Evolutionary conservation across 2,113 vertebrate genomes (phyloP), one percentile per base, ranked within the genome.

Genomic region (Lepus europaeus): DNA sequence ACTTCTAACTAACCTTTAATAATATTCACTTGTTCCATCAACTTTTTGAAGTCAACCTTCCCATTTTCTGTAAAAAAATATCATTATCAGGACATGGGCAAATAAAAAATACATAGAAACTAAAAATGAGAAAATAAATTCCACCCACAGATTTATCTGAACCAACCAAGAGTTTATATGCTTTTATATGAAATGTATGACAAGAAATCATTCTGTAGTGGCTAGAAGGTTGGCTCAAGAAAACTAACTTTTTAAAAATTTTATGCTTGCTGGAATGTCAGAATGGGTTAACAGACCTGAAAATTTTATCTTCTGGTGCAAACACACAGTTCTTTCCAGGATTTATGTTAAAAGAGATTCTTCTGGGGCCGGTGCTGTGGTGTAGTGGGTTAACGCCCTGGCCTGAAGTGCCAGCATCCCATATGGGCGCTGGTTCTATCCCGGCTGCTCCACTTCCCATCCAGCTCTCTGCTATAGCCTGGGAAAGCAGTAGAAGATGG

Each of bases 51-150:
- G 6, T 45, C 45, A 45, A 45, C 45, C 45, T 45, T 45, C 45
- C 45, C 45, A 45, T 45, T 45, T 45, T 45, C 45, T 45, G 45
- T 45, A 45, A 45, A 45, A 45, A 45, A 39, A 45, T 45, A 45
- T 45, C 45, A 45, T 45, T 45, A 45, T 45, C 6, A 45, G 45
- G 45, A 45, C 45, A 45, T 7, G 45, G 45, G 45, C 45, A 45
- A 6, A 45, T 45, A 45, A 45, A 45, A 45, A 45, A 45, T 45
- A 45, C 45, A 45, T 45, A 56, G 33, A 25, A 66, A 19, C 51
- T 87, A 83, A 73, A 90, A 78, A 83, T 72, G 45, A 82, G 69
- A 33, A 87, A n/a, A 45, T 31, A 69, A n/a, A 51, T 13, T 51
- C 16, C 19, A 81, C 3, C 13, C n/a, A 53, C 49, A 63, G 61